A percentile compares a stretch with the other conserved stretches of the same genome.
Conservation (phyloP, 2,797 vertebrate species). For the Crocidura indochinensis region DNA sequence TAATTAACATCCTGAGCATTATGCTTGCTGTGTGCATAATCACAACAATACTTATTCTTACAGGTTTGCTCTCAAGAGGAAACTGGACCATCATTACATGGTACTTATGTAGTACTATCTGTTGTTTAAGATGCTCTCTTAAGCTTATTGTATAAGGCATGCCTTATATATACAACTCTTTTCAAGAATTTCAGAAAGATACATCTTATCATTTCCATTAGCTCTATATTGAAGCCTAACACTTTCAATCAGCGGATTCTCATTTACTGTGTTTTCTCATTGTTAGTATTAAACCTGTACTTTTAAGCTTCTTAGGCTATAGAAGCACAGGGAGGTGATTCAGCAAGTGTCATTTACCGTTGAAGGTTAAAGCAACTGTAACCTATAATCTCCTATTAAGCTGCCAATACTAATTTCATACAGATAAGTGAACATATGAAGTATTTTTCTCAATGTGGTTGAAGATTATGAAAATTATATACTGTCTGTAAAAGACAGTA, state of each 20-base stretch:
- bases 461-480: conserved; percentile 87
- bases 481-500: conserved; percentile 85
- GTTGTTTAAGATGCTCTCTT: neutral
- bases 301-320: conserved; percentile 70
- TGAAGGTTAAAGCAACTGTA: conserved; percentile 86
- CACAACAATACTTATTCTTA: neutral
- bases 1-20: neutral
- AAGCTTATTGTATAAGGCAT: neutral
- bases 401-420: conserved; percentile 86
- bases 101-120: neutral
- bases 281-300: conserved; percentile 74
- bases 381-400: conserved; percentile 86
- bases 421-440: conserved; percentile 79
- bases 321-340: conserved; percentile 78
- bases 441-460: conserved; percentile 86
- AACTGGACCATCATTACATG: neutral
- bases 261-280: conserved; percentile 77
- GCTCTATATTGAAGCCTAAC: neutral
- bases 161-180: neutral
- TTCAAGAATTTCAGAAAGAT: conserved; percentile 30
- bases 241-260: neutral
- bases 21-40: neutral
- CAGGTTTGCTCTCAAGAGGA: conserved; percentile 6
- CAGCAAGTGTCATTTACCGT: conserved; percentile 82
- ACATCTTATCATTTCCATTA: conserved; percentile 30